Conservation (phyloP, 2,797 vertebrate species). For the Acropternis orthonyx region DNA sequence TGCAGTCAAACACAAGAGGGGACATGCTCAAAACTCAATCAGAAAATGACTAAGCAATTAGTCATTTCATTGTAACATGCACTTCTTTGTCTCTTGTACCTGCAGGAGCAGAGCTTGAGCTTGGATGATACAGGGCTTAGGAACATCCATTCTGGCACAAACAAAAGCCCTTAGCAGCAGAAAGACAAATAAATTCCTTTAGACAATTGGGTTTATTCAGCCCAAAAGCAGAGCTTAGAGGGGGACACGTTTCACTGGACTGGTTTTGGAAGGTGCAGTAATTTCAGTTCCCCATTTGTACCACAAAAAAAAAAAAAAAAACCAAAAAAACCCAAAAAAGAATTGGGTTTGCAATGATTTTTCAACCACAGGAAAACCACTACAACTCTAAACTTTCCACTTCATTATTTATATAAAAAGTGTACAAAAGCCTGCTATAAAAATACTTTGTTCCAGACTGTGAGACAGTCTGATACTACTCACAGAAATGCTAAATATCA, state of each 20-base stretch:
- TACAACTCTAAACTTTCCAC: background rate
- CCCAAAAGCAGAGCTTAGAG: background rate
- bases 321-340: too few species aligned
- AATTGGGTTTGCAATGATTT: background rate
- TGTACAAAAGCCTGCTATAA: constrained; percentile 2
- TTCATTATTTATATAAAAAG: background rate
- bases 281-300: background rate
- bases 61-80: background rate
- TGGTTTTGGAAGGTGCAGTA: background rate
- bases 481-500: background rate
- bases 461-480: background rate
- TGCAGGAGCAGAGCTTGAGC: background rate
- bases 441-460: background rate
- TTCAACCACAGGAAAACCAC: background rate
- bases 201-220: background rate
- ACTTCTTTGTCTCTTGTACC: background rate
- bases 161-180: background rate
- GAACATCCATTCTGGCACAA: background rate
- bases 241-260: background rate
- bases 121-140: background rate
- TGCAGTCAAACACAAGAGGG: background rate
- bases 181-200: background rate
- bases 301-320: too few species aligned
- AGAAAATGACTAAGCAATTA: background rate
- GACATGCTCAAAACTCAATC: background rate